Base-by-base conservation (phyloP, 2,113 vertebrate species). In the Helogale parvula region DNA sequence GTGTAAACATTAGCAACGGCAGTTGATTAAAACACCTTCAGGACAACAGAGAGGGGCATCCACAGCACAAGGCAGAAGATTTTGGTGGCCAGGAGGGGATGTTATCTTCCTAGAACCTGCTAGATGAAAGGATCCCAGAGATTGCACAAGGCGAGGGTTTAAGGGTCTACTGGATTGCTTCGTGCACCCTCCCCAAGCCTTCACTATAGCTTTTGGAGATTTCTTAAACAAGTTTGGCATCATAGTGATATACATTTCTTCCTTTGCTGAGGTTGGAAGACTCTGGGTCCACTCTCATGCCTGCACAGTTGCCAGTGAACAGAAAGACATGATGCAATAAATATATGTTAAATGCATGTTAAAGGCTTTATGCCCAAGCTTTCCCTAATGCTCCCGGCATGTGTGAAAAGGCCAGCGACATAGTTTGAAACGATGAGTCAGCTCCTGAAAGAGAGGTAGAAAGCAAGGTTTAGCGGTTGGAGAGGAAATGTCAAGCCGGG, bases 401-500 rank as follows among this genome's bases (percentile, higher is more conserved):
- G 3, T 76, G 14, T 31, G 33, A 80, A 93, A 77, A 90, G 80
- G 52, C 50, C 80, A 92, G 52, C 10, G 86, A 1, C 68, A 6
- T 88, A 76, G 29, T 83, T 96, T 50, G 50, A 63, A 94, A 94
- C 38, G 69, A 63, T 69, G 79, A 93, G 21, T 93, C 60, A 47
- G 27, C 90, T 93, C 69, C 74, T 92, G 65, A 90, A 91, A 96
- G 82, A 76, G 69, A 83, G 47, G 71, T 66, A 60, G 90, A 92
- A 96, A 89, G 60, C 63, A 79, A 76, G 54, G 38, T 2, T 69
- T 93, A 80, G 60, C n/a, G 65, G 86, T 93, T 79, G 87, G 74
- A 79, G 87, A 95, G 83, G 89, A 94, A 97, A 93, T 95, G 95
- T 96, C 94, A 97, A 68, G 54, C 47, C 2, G 0, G 74, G 68